Evolutionary conservation across 2,113 vertebrate genomes (phyloP).

Genomic region (Pleuronectes platessa): DNA sequence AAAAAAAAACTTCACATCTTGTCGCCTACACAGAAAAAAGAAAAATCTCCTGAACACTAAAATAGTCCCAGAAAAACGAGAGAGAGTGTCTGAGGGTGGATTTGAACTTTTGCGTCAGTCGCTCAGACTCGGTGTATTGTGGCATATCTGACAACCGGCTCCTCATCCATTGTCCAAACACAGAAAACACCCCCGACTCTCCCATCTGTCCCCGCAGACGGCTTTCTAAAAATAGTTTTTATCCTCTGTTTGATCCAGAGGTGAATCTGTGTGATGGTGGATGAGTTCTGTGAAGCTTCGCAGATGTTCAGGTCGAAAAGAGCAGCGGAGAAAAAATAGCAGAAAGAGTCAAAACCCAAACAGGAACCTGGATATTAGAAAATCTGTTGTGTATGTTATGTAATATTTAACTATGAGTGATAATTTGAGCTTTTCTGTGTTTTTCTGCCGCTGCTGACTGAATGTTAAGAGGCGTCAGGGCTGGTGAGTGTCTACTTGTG

Average conservation of each 20-base stretch:
- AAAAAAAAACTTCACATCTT: conserved; percentile 6
- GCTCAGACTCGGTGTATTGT: neutral
- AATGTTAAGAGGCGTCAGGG: neutral
- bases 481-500: conserved; percentile 17
- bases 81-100: conserved; percentile 32
- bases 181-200: conserved; percentile 25
- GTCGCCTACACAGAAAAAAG: conserved; percentile 19
- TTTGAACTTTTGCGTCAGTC: conserved; percentile 36
- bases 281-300: neutral
- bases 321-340: no score
- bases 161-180: conserved; percentile 58
- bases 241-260: conserved; percentile 45
- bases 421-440: no score
- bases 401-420: no score
- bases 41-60: neutral
- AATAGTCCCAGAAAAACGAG: conserved; percentile 15
- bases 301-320: no score
- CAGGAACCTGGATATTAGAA: no score
- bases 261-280: conserved; percentile 23
- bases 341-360: no score
- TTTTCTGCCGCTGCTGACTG: no score
- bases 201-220: conserved; percentile 60
- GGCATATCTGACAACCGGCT: conserved; percentile 49
- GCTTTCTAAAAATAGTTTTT: conserved; percentile 44
- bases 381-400: no score